Evolutionary conservation across 2,797 vertebrate species (phyloP).

Genomic region (Delichon dasypus): DNA sequence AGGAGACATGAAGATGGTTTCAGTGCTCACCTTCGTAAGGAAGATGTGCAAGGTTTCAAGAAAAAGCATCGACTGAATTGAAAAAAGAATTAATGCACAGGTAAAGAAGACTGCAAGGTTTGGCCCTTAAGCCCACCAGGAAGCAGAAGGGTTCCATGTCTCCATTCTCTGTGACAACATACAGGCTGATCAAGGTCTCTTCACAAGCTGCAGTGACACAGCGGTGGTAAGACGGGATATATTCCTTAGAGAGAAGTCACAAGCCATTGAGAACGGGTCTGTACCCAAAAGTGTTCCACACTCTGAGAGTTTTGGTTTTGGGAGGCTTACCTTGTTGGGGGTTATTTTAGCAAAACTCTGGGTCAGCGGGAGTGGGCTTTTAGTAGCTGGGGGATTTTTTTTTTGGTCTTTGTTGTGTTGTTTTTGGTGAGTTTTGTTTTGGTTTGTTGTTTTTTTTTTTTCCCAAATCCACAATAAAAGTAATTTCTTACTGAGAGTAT

Average conservation of each 20-base stretch:
- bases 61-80: neutral
- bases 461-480: slow-evolving; percentile 57
- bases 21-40: slow-evolving; percentile 1
- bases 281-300: slow-evolving; percentile 32
- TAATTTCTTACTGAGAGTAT: slow-evolving; percentile 54
- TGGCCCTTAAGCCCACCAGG: neutral
- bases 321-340: neutral
- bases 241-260: slow-evolving; percentile 67
- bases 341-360: neutral
- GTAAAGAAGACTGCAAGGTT: slow-evolving; percentile 50
- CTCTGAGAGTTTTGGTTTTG: neutral
- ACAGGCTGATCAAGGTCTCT: slow-evolving; percentile 47
- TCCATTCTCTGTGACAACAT: slow-evolving; percentile 48
- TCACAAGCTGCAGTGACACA: slow-evolving; percentile 58
- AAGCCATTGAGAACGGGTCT: slow-evolving; percentile 52
- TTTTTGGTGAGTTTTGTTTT: neutral
- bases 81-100: slow-evolving; percentile 22
- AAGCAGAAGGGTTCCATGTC: slow-evolving; percentile 21
- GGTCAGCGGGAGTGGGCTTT: neutral
- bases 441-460: neutral
- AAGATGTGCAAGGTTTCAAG: slow-evolving; percentile 45
- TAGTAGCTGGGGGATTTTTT: neutral
- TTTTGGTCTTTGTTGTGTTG: slow-evolving; percentile 4
- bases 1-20: slow-evolving; percentile 12
- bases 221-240: slow-evolving; percentile 70